Percentiles rank a stretch among this genome's conserved stretches.
Conservation (phyloP, 2,888 invertebrate species). For the Hemaris fuciformis region DNA sequence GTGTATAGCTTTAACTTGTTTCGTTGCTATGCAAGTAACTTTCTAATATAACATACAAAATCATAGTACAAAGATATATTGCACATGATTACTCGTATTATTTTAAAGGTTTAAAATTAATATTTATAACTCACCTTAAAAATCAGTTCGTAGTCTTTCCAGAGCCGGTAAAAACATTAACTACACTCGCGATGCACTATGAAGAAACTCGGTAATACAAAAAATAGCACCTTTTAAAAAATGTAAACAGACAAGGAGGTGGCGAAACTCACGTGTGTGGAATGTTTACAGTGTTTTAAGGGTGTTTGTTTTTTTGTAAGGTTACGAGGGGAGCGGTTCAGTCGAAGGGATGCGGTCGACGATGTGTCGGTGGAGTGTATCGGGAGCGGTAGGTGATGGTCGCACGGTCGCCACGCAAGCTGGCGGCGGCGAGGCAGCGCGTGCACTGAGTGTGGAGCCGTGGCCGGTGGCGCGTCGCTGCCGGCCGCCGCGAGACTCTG, state of each 20-base stretch:
- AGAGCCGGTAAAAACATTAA: slow-evolving; percentile 59
- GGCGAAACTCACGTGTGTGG: slow-evolving; percentile 41
- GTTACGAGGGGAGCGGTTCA: slow-evolving; percentile 19
- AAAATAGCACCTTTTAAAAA: slow-evolving; percentile 48
- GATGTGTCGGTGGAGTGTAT: slow-evolving; percentile 32
- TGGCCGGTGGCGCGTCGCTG: slow-evolving; percentile 52
- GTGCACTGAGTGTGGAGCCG: slow-evolving; percentile 67
- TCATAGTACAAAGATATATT: slow-evolving; percentile 15
- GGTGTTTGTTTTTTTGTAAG: slow-evolving; percentile 2
- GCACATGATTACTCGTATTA: slow-evolving; percentile 2
- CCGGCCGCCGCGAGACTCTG: slow-evolving; percentile 56
- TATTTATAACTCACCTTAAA: slow-evolving; percentile 59
- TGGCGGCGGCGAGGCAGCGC: slow-evolving; percentile 72
- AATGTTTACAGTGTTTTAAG: slow-evolving; percentile 36
- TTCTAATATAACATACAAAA: slow-evolving; percentile 70
- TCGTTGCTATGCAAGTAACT: slow-evolving; percentile 72
- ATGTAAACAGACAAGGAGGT: slow-evolving; percentile 42
- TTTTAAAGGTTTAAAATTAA: slow-evolving; percentile 21
- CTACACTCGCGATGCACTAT: slow-evolving; percentile 70
- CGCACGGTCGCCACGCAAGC: slow-evolving; percentile 53
- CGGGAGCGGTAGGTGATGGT: slow-evolving; percentile 38
- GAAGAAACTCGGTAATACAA: slow-evolving; percentile 45
- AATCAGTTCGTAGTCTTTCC: slow-evolving; percentile 50
- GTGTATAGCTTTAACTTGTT: slow-evolving; percentile 69
- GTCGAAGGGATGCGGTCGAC: slow-evolving; percentile 32